These are phyloP conservation scores for Cydia amplana DNA, from an alignment of 1,140 invertebrate species.

Conservation along the genomic window DNA sequence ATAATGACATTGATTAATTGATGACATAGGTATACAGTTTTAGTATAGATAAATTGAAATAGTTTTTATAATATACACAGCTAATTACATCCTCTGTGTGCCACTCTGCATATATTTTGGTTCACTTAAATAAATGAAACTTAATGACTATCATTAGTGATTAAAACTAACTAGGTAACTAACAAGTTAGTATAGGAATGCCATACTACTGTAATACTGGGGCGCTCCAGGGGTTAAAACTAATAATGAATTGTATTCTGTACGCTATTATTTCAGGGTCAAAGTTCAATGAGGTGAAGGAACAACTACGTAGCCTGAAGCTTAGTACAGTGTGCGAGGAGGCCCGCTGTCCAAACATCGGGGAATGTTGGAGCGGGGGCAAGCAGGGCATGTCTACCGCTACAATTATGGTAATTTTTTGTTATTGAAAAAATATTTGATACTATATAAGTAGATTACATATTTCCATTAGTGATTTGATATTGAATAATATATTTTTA, in stretches of 20 bases:
- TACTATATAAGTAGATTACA: too few relatives aligned
- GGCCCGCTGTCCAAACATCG: constrained; percentile 99
- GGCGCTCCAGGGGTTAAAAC: too few relatives aligned
- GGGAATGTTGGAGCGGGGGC: constrained; percentile 99
- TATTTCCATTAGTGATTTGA: too few relatives aligned
- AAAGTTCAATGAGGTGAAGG: constrained; percentile 92
- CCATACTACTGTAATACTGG: too few relatives aligned
- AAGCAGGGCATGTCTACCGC: constrained; percentile 92
- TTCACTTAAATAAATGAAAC: neutral
- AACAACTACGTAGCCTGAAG: constrained; percentile 92
- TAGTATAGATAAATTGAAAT: too few relatives aligned
- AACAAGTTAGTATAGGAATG: too few relatives aligned
- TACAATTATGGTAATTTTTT: constrained; percentile 90
- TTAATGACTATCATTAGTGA: neutral
- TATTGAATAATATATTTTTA: too few relatives aligned
- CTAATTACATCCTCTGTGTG: neutral
- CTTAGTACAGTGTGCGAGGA: constrained; percentile 99
- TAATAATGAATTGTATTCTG: neutral
- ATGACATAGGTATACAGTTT: too few relatives aligned
- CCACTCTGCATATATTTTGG: neutral
- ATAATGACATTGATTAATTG: too few relatives aligned
- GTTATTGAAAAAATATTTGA: too few relatives aligned
- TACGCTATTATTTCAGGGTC: constrained; percentile 76
- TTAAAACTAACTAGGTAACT: too few relatives aligned
- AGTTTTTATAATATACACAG: too few relatives aligned